These are phyloP conservation scores for Macaria liturata DNA, from an alignment of 2,888 invertebrate genomes.

Conservation along the genomic window DNA sequence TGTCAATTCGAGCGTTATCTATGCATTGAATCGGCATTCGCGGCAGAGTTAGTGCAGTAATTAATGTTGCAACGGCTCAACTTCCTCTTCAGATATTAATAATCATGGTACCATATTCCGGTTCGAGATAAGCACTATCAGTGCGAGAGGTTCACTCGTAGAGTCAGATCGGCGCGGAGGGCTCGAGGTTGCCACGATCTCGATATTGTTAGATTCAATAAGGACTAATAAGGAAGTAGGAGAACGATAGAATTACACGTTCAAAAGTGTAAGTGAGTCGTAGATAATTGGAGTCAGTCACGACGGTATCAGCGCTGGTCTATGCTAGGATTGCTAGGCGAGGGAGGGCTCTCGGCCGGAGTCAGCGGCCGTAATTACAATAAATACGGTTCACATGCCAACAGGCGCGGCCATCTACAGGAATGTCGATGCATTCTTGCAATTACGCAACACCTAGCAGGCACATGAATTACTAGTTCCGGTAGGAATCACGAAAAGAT, in stretches of 20 bases:
- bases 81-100: slow-evolving; percentile 13
- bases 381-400: slow-evolving; percentile 72
- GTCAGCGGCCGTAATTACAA: slow-evolving; percentile 72
- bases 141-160: slow-evolving; percentile 3
- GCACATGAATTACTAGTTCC: slow-evolving; percentile 38
- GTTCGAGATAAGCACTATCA: slow-evolving; percentile 6
- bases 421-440: slow-evolving; percentile 60
- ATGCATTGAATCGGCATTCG: slow-evolving; percentile 6
- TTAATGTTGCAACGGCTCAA: slow-evolving; percentile 1
- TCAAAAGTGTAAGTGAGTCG: slow-evolving; percentile 49
- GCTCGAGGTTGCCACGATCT: slow-evolving; percentile 18
- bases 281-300: slow-evolving; percentile 53
- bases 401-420: slow-evolving; percentile 53
- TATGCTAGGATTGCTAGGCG: slow-evolving; percentile 51
- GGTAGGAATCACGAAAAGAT: slow-evolving; percentile 22
- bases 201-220: slow-evolving; percentile 25
- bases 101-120: slow-evolving; percentile 3
- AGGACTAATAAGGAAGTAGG: slow-evolving; percentile 34
- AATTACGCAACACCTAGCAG: slow-evolving; percentile 62
- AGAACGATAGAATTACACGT: slow-evolving; percentile 29
- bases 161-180: slow-evolving; percentile 3
- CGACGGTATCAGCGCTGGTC: slow-evolving; percentile 55
- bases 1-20: slow-evolving; percentile 22
- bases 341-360: slow-evolving; percentile 37
- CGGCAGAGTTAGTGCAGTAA: slow-evolving; percentile 8